Percentiles rank a stretch among this genome's conserved stretches.
Evolutionary conservation across 2,888 invertebrate species (phyloP).

Genomic region (Anticlea derivata): DNA sequence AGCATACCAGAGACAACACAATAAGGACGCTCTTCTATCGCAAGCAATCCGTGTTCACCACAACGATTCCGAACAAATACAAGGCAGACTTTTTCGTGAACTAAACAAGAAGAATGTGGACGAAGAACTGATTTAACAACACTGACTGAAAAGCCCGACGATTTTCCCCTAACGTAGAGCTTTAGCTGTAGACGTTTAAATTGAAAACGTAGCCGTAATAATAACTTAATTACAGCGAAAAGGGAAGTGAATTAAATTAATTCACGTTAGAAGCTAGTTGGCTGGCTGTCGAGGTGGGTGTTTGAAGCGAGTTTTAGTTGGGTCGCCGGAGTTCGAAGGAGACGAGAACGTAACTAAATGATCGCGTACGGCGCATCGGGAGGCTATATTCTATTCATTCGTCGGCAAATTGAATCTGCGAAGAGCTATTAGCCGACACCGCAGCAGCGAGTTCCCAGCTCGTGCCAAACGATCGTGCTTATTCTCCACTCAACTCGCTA

Average conservation of each 20-base stretch:
- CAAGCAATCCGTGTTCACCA: constrained; percentile 72
- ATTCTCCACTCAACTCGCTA: constrained; percentile 54
- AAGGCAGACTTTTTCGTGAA: constrained; percentile 13
- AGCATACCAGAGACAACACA: constrained; percentile 71
- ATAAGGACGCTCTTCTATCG: constrained; percentile 71
- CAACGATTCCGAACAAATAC: constrained; percentile 53
- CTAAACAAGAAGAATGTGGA: constrained; percentile 19
- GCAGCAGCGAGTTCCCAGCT: constrained; percentile 63
- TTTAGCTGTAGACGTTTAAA: constrained; percentile 21
- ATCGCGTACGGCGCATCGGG: constrained; percentile 71
- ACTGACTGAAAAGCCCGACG: constrained; percentile 1
- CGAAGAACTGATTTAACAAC: constrained; percentile 6
- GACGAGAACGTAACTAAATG: constrained; percentile 74
- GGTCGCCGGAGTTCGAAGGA: constrained; percentile 45
- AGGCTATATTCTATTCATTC: constrained; percentile 77
- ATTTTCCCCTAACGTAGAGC: constrained; percentile 1
- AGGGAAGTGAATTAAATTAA: constrained; percentile 46
- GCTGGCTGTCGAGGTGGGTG: constrained; percentile 49
- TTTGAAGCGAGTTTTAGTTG: constrained; percentile 60
- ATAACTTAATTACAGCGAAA: constrained; percentile 41
- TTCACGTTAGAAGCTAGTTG: constrained; percentile 48
- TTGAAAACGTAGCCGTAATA: constrained; percentile 38
- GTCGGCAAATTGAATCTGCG: constrained; percentile 79
- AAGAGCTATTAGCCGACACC: constrained; percentile 80
- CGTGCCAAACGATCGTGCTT: constrained; percentile 69